Evolutionary conservation across 2,888 invertebrate genomes (phyloP).

Genomic region (Cabera pusaria): DNA sequence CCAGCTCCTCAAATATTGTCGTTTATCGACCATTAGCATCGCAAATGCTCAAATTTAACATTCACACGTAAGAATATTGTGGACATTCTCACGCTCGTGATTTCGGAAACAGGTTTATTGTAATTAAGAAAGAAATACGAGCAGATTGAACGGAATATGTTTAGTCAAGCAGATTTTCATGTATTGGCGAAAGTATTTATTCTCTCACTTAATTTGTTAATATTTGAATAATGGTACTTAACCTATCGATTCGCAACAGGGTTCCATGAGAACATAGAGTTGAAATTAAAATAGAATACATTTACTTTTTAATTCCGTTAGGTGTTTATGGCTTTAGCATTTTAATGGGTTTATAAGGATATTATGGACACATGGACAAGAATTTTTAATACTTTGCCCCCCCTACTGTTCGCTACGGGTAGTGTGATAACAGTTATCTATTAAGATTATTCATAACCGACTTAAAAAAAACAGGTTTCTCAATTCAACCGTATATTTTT

Average conservation of each 20-base stretch:
- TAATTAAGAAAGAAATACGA: slow-evolving; percentile 25
- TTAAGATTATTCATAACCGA: too few relatives aligned
- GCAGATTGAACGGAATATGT: slow-evolving; percentile 15
- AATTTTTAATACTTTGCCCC: too few relatives aligned
- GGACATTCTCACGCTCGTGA: slow-evolving; percentile 21
- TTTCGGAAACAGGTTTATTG: slow-evolving; percentile 15
- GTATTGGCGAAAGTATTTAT: slow-evolving; percentile 20
- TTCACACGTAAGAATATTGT: slow-evolving; percentile 8
- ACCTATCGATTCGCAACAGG: slow-evolving; percentile 7
- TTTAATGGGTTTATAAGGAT: too few relatives aligned
- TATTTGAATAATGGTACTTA: slow-evolving; percentile 14
- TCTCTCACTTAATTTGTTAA: slow-evolving; percentile 12
- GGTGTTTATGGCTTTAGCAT: too few relatives aligned
- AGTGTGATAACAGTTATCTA: too few relatives aligned
- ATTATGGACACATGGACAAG: too few relatives aligned
- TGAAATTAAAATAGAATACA: too few relatives aligned
- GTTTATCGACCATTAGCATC: slow-evolving; percentile 10
- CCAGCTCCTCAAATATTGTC: too few relatives aligned
- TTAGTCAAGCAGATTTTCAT: slow-evolving; percentile 17
- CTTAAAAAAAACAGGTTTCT: too few relatives aligned
- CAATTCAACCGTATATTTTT: too few relatives aligned
- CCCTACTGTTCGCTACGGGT: too few relatives aligned
- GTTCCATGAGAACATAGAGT: slow-evolving; percentile 9
- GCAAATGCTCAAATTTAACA: slow-evolving; percentile 8
- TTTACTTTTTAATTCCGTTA: too few relatives aligned